Base-by-base conservation (phyloP, 2,113 vertebrate species). In the Oplegnathus fasciatus region DNA sequence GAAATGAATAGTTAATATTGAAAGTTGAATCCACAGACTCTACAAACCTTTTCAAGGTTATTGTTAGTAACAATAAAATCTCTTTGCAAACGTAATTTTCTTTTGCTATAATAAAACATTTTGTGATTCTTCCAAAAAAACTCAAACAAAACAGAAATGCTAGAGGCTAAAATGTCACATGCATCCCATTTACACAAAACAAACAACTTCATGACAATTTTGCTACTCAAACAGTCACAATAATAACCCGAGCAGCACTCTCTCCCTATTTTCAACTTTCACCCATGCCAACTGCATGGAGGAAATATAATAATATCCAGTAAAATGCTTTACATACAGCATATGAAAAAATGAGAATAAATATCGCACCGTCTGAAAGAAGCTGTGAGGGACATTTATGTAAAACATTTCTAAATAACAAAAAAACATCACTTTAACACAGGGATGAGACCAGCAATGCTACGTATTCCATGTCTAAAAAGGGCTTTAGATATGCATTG, bases 1-100 rank as follows among this genome's bases (percentile, higher is more conserved):
- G 77, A 24, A 80, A 87, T 79, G 17, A 83, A 40, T 14, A 32
- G 52, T 64, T 42, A 44, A 44, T 78, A 74, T 64, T 68, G 15
- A 60, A 64, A 44, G 20, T 44, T 46, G 34, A 46, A 55, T 81
- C 37, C 22, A 26, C 30, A 55, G 34, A 50, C 28, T 18, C 8
- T n/a, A 40, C 58, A 52, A 28, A 61, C 46, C 2, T 58, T 68
- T 73, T 37, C 40, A 37, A 32, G 15, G 60, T 74, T 85, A 68
- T 57, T 82, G 30, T 78, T 42, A 40, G 62, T 75, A 64, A 61
- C 37, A 60, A 73, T 30, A 14, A 86, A 66, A 55, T 72, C 52
- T 62, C 42, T 68, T 60, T 54, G 50, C 22, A 86, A 81, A 77
- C 32, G n/a, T 61, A 1, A 55, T 82, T 73, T 62, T 20, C 13